Base-by-base conservation (phyloP, 2,113 vertebrate genomes). In the Pristiophorus japonicus region DNA sequence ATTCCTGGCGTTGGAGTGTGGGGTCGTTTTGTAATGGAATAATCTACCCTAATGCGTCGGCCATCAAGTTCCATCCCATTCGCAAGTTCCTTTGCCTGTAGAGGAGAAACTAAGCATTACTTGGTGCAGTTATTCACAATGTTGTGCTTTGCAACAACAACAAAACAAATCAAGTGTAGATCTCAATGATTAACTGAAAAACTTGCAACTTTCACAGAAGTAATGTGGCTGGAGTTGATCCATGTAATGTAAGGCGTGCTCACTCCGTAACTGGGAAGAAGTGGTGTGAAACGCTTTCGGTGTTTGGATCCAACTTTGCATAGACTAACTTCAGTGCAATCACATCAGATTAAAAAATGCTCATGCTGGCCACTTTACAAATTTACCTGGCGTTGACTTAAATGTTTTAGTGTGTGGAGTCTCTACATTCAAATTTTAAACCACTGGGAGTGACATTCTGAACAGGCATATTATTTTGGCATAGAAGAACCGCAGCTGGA, bases 1-100 rank as follows among this genome's bases (percentile, higher is more conserved):
- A 95, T 95, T 45, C 95, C 95, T 66, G 95, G 95, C 45, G 95
- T 95, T 95, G 95, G 95, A 65, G 95, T 95, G 75, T 95, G 95
- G 95, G 95, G 70, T 65, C 95, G 30, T 95, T 95, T 95, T 65
- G 95, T 95, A 95, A 95, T 95, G 85, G 95, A 95, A 62, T 85
- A 95, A 88, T 95, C 95, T 87, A 95, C 95, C 78, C 95, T 70
- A 88, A 95, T 95, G 45, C 85, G 75, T 30, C 95, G 95, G 12
- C 95, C 95, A 87, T 84, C 95, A 65, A 95, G 78, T 87, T 95
- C 95, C 95, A 95, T 95, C 51, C 95, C 95, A 95, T 95, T 95
- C 30, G 75, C 95, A 45, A 65, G 95, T 62, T 95, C 95, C 34
- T 95, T 95, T 95, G 95, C 95, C 95, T 95, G 59, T 45, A n/a